Evolutionary conservation across 2,113 vertebrate species (phyloP), one percentile per base, ranked within the genome.

Genomic region (Peromyscus californicus): DNA sequence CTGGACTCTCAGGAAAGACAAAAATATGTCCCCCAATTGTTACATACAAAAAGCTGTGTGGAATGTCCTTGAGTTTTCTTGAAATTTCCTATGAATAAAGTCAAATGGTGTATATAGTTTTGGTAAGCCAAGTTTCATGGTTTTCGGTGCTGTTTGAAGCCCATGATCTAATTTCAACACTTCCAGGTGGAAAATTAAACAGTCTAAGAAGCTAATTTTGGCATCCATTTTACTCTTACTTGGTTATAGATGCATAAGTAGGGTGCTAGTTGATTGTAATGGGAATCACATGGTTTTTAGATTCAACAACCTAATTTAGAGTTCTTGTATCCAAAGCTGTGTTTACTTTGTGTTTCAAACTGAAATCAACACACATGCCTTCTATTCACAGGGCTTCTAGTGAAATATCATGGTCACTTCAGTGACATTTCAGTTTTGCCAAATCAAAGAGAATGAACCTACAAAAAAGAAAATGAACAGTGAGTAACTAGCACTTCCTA

Each of bases 391-490:
- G 80, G 75, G 51, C 36, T 33, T 72, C 15, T 70, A 57, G 0
- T 92, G 61, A 96, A 94, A 97, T 69, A 95, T 93, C 91, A 95
- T 31, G 86, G 67, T 94, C 76, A 76, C 42, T 65, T 97, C 83
- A 57, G 7, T 91, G 72, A 79, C 70, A 93, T 90, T 97, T 91
- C 45, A 84, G 57, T 91, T 88, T 89, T 90, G 80, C 59, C 89
- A 96, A 94, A 94, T 97, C 89, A 90, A 45, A 65, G 57, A 87
- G 39, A 95, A 96, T 88, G 39, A 95, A 91, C 16, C 48, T 94
- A 70, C 4, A 96, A 76, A 90, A 91, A 82, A 31, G 9, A 84
- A 96, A 65, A 57, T 65, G 72, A 85, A 95, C 63, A 79, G 59
- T 82, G 78, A 92, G 12, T 92, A 75, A 97, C 79, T 89, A 70